phyloP scores from a whole-genome alignment of 2,888 invertebrate species.

The Cotesia congregata region DNA sequence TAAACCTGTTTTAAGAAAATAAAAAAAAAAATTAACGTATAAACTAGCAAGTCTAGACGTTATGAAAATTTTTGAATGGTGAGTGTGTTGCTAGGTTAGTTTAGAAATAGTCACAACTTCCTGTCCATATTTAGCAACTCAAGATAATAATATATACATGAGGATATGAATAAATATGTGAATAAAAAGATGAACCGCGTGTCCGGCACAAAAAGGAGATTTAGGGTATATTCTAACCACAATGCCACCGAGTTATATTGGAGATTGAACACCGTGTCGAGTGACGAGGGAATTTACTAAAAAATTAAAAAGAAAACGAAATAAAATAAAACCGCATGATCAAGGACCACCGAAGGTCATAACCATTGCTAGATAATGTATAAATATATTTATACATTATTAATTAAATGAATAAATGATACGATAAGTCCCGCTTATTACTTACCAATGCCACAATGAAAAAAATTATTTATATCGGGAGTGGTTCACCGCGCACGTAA shows the following conservation, averaged over 20 bases:
- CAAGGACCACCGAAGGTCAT: slow-evolving; percentile 56
- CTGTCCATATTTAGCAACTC: slow-evolving; percentile 18
- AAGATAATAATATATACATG: background rate
- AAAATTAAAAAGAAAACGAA: slow-evolving; percentile 15
- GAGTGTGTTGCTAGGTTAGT: slow-evolving; percentile 67
- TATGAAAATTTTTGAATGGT: background rate
- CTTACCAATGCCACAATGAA: slow-evolving; percentile 39
- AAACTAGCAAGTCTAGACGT: background rate
- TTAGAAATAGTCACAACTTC: slow-evolving; percentile 9
- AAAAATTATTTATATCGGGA: slow-evolving; percentile 38
- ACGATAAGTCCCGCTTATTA: slow-evolving; percentile 22
- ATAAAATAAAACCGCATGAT: slow-evolving; percentile 47
- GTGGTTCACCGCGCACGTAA: slow-evolving; percentile 53
- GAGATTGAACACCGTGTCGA: background rate
- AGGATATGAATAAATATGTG: slow-evolving; percentile 5
- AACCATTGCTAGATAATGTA: background rate
- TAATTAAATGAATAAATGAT: background rate
- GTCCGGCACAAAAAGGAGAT: slow-evolving; percentile 13
- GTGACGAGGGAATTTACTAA: background rate
- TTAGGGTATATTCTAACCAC: slow-evolving; percentile 13
- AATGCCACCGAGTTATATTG: slow-evolving; percentile 8
- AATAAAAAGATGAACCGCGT: slow-evolving; percentile 15
- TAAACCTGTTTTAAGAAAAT: background rate
- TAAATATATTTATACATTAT: background rate
- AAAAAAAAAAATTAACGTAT: slow-evolving; percentile 4